Percentiles rank a stretch among this genome's conserved stretches.
Conservation (phyloP, 92 coral and sea anemone species). For the Montipora capitata region DNA sequence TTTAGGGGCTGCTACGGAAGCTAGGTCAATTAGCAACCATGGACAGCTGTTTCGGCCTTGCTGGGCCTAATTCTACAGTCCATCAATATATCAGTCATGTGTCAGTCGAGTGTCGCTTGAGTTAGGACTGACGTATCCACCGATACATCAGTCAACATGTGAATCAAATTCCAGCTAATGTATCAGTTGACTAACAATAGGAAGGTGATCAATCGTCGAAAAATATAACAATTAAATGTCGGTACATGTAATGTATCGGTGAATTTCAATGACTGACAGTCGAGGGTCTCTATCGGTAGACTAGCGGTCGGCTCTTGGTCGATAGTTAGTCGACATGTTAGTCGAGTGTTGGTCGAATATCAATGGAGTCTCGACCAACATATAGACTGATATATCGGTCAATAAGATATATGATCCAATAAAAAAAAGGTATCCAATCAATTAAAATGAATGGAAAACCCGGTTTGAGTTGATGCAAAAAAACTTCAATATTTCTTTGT, state of each 20-base stretch:
- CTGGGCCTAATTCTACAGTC: too few species aligned
- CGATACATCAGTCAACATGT: slow-evolving; percentile 1
- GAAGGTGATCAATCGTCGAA: not conserved
- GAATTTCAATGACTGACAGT: slow-evolving; percentile 5
- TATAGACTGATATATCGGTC: not conserved
- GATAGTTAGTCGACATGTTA: not conserved
- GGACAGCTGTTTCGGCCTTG: too few species aligned
- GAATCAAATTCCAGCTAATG: not conserved
- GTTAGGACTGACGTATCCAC: not conserved
- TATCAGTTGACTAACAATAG: not conserved
- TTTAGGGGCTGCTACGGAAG: too few species aligned
- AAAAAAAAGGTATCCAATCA: too few species aligned
- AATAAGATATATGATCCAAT: not conserved
- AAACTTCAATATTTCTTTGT: too few species aligned
- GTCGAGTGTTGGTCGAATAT: not conserved
- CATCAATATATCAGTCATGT: too few species aligned
- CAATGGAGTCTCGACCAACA: not conserved
- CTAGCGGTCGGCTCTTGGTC: slow-evolving; percentile 17
- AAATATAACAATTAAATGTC: slow-evolving; percentile 8
- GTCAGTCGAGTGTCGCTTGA: too few species aligned
- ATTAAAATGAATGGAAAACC: too few species aligned
- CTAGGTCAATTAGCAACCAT: too few species aligned
- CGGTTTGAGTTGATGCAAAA: too few species aligned
- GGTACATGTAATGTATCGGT: not conserved
- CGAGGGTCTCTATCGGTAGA: slow-evolving; percentile 28